Conservation (phyloP, 2,888 invertebrate genomes). For the Cinara cedri region DNA sequence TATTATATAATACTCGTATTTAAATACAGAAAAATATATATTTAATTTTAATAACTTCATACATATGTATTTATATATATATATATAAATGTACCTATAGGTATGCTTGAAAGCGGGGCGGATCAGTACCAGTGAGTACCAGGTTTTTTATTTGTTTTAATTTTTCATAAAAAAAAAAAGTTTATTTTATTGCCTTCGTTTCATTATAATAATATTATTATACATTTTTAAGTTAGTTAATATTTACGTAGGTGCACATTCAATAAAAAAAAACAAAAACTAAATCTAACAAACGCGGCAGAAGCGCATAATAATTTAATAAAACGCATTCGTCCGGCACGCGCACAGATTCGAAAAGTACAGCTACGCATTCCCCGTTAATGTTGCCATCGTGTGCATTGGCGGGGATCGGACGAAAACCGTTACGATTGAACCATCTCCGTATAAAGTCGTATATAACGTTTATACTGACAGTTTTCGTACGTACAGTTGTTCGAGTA, state of each 20-base stretch:
- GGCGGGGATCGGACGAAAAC: not conserved
- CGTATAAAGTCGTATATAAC: not conserved
- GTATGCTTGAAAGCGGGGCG: not conserved
- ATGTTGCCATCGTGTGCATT: not conserved
- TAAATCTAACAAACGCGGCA: not conserved
- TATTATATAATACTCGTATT: no score
- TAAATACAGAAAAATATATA: not conserved
- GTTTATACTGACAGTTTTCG: not conserved
- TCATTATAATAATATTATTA: slow-evolving; percentile 29
- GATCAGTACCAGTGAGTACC: slow-evolving; percentile 46
- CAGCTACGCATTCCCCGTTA: not conserved
- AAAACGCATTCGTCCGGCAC: not conserved
- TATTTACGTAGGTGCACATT: not conserved
- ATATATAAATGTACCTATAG: not conserved
- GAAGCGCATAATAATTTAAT: slow-evolving; percentile 12
- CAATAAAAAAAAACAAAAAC: not conserved
- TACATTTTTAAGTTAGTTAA: slow-evolving; percentile 15
- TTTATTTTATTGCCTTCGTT: slow-evolving; percentile 39
- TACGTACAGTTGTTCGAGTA: not conserved
- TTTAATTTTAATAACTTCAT: slow-evolving; percentile 8
- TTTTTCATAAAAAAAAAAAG: slow-evolving; percentile 2
- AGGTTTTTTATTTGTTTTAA: slow-evolving; percentile 35
- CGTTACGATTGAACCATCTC: not conserved
- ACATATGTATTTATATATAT: no score
- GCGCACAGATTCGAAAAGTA: not conserved